phyloP scores from a whole-genome alignment of 1,140 invertebrate species.

The Aphidius ervi region DNA sequence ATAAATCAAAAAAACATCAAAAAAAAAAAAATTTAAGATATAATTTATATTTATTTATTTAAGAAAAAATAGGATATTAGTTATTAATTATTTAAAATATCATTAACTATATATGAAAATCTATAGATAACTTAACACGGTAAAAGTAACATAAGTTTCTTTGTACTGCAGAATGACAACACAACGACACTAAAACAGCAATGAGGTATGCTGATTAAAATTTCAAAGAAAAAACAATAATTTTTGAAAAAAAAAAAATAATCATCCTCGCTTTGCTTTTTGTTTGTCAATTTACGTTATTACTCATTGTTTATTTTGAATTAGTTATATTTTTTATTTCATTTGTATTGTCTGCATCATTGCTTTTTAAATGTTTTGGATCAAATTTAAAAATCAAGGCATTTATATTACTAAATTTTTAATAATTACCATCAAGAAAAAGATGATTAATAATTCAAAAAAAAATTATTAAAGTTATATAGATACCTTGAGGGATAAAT shows the following conservation, averaged over 20 bases:
- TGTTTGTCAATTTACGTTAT: no score
- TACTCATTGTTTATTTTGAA: no score
- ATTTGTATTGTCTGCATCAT: not conserved
- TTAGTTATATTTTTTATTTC: no score
- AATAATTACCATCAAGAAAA: no score
- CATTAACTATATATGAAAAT: conserved; percentile 8
- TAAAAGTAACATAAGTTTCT: conserved; percentile 29
- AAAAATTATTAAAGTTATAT: not conserved
- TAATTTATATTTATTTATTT: not conserved
- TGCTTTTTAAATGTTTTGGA: conserved; percentile 1
- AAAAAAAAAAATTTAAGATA: conserved; percentile 3
- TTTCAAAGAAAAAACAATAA: conserved; percentile 16
- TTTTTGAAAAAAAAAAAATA: not conserved
- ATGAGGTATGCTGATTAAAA: conserved; percentile 32
- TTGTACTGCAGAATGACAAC: conserved; percentile 38
- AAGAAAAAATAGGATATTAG: not conserved
- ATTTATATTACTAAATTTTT: no score
- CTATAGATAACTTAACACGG: conserved; percentile 15
- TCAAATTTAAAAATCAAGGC: no score
- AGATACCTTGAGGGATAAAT: not conserved
- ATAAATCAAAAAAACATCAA: conserved; percentile 9
- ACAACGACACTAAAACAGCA: conserved; percentile 32
- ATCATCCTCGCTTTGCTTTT: not conserved
- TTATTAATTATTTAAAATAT: not conserved
- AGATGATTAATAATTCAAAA: no score